phyloP scores from a whole-genome alignment of 53 echinoderm and acorn worm species.

The Mesocentrotus franciscanus region DNA sequence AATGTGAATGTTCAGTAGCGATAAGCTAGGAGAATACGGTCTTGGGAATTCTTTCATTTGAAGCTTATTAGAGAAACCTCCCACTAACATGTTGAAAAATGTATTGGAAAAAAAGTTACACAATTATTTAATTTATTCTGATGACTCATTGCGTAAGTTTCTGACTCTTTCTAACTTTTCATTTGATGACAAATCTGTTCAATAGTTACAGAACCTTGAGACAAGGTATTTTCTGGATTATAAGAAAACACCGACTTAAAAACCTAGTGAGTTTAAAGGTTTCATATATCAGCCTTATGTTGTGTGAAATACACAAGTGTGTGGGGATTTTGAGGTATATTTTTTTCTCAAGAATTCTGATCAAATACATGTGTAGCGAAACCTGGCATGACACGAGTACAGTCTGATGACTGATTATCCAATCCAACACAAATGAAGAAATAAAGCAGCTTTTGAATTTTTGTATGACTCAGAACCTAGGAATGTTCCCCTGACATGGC shows the following conservation, averaged over 20 bases:
- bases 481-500: slow-evolving; percentile 34
- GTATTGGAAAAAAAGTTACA: background rate
- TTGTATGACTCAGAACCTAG: slow-evolving; percentile 30
- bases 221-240: background rate
- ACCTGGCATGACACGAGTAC: background rate
- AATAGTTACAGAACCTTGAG: background rate
- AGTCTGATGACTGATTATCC: slow-evolving; percentile 12
- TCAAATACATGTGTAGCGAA: slow-evolving; percentile 11
- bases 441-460: no score
- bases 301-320: background rate
- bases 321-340: background rate
- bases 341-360: background rate
- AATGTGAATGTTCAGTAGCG: background rate
- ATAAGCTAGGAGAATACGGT: no score
- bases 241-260: background rate
- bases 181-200: background rate
- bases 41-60: no score
- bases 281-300: background rate
- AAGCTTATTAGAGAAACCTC: background rate
- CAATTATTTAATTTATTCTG: background rate
- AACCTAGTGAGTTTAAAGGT: background rate
- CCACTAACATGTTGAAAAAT: background rate
- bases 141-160: background rate
- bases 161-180: background rate
- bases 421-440: background rate